Percentiles rank a stretch among this genome's conserved stretches.
Conservation (phyloP, 2,888 invertebrate species). For the Melinaea marsaeus region DNA sequence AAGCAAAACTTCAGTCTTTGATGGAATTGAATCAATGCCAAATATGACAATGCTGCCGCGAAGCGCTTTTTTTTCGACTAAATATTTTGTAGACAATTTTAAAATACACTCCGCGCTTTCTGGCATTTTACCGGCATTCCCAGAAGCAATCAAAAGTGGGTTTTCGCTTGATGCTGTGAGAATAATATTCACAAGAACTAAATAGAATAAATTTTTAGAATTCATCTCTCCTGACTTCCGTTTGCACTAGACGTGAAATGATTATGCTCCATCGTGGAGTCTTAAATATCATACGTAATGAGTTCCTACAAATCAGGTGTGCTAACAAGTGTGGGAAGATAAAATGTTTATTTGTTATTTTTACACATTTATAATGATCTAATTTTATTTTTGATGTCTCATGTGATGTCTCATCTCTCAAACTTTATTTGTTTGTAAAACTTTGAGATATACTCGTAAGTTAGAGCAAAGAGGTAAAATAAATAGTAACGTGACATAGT, state of each 20-base stretch:
- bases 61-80: slow-evolving; percentile 70
- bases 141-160: slow-evolving; percentile 57
- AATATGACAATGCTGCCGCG: slow-evolving; percentile 74
- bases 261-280: not conserved
- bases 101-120: slow-evolving; percentile 72
- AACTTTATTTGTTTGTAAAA: too few relatives aligned
- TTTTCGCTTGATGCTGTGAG: slow-evolving; percentile 49
- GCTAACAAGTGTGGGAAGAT: not conserved
- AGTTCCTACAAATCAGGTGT: not conserved
- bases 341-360: not conserved
- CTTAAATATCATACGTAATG: not conserved
- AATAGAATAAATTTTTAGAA: slow-evolving; percentile 12
- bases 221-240: slow-evolving; percentile 14
- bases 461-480: too few relatives aligned
- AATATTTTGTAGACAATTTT: slow-evolving; percentile 74
- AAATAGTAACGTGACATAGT: too few relatives aligned
- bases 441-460: too few relatives aligned
- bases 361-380: not conserved
- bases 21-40: slow-evolving; percentile 67
- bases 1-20: slow-evolving; percentile 60
- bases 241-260: slow-evolving; percentile 1
- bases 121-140: slow-evolving; percentile 57
- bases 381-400: not conserved
- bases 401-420: too few relatives aligned
- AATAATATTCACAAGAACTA: slow-evolving; percentile 35